Conservation (phyloP, 64 coral and sea anemone species). For the Stichodactyla helianthus region DNA sequence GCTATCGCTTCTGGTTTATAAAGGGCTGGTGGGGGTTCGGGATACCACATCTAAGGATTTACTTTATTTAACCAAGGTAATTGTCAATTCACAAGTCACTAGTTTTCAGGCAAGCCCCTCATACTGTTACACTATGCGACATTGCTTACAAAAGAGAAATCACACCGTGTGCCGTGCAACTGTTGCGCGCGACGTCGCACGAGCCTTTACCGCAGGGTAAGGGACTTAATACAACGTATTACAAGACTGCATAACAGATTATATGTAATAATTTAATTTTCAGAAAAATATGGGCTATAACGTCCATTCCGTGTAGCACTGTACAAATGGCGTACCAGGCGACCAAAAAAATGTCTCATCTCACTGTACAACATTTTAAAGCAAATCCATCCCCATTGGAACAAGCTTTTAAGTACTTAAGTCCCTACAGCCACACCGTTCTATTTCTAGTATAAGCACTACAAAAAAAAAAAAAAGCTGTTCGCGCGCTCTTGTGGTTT, state of each 20-base stretch:
- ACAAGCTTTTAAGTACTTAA: no score
- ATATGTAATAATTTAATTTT: conserved; percentile 60
- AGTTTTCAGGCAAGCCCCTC: no score
- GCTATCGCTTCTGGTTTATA: no score
- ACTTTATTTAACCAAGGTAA: no score
- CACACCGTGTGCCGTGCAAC: no score
- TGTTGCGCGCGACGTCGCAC: no score
- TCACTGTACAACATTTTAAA: conserved; percentile 3
- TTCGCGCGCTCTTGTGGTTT: background rate
- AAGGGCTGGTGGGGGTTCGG: no score
- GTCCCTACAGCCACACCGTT: background rate
- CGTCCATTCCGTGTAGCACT: conserved; percentile 22
- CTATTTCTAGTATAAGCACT: conserved; percentile 6
- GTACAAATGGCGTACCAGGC: conserved; percentile 8
- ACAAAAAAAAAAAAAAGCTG: background rate
- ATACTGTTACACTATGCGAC: no score
- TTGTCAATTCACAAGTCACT: no score
- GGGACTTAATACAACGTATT: background rate
- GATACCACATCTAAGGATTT: no score
- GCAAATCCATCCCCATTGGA: background rate
- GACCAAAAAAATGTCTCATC: background rate
- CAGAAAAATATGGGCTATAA: conserved; percentile 57
- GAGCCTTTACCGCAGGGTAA: no score
- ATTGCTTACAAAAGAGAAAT: no score
- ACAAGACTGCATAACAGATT: background rate